Evolutionary conservation across 2,797 vertebrate species (phyloP), one percentile per base, ranked within the genome.

Genomic region (Schizothorax lantsangensis): DNA sequence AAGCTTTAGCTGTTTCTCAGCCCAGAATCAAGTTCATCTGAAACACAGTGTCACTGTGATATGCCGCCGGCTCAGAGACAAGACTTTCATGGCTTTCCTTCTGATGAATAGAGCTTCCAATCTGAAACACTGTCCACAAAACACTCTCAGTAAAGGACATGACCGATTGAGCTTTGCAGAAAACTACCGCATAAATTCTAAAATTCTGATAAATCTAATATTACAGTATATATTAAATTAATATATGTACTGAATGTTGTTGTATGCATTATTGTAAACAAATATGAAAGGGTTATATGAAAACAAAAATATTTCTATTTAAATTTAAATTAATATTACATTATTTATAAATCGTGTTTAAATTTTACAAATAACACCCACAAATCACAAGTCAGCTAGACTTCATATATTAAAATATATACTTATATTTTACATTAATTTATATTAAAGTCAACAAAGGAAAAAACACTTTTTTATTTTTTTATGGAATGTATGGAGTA

Each of bases 31-130:
- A 38, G 66, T 62, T 72, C 71, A 82, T 83, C 74, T 15, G 30
- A 87, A 49, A 66, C 57, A 68, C 45, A 59, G 59, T 82, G 74
- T 64, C 68, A 80, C 68, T 73, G 75, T 52, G 75, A 88, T 87
- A 79, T 85, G 43, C 83, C 23, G 21, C 49, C 45, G 9, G 17
- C 52, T 40, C 80, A 59, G 54, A 84, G 75, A 85, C 8, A 45
- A 49, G 78, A 23, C 68, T 86, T 84, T 82, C 49, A 49, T 59
- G 83, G 72, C 47, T 86, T 47, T 83, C 12, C 33, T 80, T 88
- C 64, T 86, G 81, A 86, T 71, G 36, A 86, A 86, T 81, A 49
- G 33, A 73, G 69, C 47, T 26, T 71, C 45, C 68, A 68, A 52
- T 73, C 47, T 89, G 47, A 80, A 57, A 79, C 40, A 77, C 80